Base-by-base conservation (phyloP, 1,140 invertebrate genomes). In the Papilio xuthus region DNA sequence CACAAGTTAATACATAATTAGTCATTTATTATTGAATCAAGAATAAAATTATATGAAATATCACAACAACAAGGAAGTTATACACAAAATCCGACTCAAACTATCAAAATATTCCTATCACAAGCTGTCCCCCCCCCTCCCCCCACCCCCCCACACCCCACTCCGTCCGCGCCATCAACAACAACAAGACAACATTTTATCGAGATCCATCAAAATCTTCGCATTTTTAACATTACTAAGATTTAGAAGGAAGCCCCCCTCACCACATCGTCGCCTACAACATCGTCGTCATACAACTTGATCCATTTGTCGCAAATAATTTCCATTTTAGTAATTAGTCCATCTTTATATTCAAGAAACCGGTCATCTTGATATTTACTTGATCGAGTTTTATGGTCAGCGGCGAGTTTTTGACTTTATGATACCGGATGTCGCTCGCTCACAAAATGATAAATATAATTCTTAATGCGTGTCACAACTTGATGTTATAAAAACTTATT, bases 281-380 rank as follows among this genome's bases (percentile, higher is more conserved):
- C 15, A 18, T 50, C 47, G 12, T 63, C 60, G 13, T 28, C 3
- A 28, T 13, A 60, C 26, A 60, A 60, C 56, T 60, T 28, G 60
- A 67, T 67, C 12, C 23, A 67, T 67, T 67, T 67, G 26, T 67
- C 23, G 60, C 60, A 67, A 67, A 67, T 28, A 32, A 7, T 28
- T 67, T 67, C 13, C 60, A 32, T 28, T 67, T 32, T 67, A 13
- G 12, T 67, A 67, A 67, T 67, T 67, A 67, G 60, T 28, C 60
- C 60, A 67, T 67, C 60, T 67, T 67, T 26, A 67, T 67, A 67
- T 67, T 67, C 60, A 67, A 7, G 13, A 28, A 67, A 67, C 60
- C 60, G 26, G 60, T 67, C 23, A 26, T 13, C 3, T 13, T 28
- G 60, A 28, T 28, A 67, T 67, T 67, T 67, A 28, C 26, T 15